Base-by-base conservation (phyloP, 1,140 invertebrate species). In the Achroia grisella region DNA sequence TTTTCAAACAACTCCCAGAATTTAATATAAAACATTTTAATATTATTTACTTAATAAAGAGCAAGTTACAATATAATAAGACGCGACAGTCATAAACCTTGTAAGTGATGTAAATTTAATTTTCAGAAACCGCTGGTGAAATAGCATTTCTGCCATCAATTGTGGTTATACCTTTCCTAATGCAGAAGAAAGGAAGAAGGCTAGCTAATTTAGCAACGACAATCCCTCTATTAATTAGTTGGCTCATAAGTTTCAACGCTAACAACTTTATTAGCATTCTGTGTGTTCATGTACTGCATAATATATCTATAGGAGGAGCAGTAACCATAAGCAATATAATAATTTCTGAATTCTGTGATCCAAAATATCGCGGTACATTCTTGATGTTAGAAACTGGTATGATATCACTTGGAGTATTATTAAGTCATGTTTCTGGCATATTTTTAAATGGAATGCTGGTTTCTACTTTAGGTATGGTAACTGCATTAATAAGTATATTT, bases 101-200 rank as follows among this genome's bases (percentile, higher is more conserved):
- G n/a, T n/a, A n/a, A 13, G 10, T 52, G 36, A 52, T 37, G 39
- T 9, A 44, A 35, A 44, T 48, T 48, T 32, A 48, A 45, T 39
- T 50, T 56, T 39, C 52, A 56, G 48, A 47, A 23, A 47, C 34
- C 8, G 39, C 47, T 10, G 48, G 52, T 3, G 52, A 56, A 31
- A 32, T 56, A 32, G 52, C 44, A 8, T 56, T 56, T 23, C 14
- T 56, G 10, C 43, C 52, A 34, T 50, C 52, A 12, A 46, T 56
- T 28, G 11, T 56, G 13, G 43, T 50, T 39, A 51, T 56, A 43
- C 47, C 52, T 28, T 34, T 43, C 17, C 35, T 12, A 30, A 44
- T 56, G 52, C 43, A 56, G 39, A 50, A 48, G 12, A 50, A 44
- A 36, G 52, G 52, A 1, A 44, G 48, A n/a, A 13, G 40, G 31